These are phyloP conservation scores for Mantis religiosa DNA, from an alignment of 2,888 invertebrate genomes.

Conservation along the genomic window DNA sequence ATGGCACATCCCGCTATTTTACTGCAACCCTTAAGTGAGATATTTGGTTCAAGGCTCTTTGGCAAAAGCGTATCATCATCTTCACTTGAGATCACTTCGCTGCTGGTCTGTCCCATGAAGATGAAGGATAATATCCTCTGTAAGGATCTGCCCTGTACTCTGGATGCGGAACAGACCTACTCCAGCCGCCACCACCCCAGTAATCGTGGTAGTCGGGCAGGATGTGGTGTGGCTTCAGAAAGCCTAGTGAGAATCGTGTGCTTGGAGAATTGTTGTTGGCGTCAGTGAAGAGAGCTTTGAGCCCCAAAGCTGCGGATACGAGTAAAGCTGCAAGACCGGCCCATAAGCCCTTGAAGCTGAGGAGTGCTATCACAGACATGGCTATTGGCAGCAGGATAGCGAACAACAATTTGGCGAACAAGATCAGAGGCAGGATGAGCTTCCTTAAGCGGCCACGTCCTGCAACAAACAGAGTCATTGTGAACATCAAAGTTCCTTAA, in stretches of 20 bases:
- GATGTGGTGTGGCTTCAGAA: conserved; percentile 41
- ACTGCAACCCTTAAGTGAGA: background rate
- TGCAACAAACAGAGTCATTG: conserved; percentile 32
- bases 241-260: conserved; percentile 40
- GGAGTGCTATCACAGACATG: conserved; percentile 56
- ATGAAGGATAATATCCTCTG: conserved; percentile 3
- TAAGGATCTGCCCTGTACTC: background rate
- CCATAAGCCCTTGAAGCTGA: conserved; percentile 62
- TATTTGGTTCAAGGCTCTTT: background rate
- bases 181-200: conserved; percentile 30
- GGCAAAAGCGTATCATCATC: background rate
- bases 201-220: conserved; percentile 43
- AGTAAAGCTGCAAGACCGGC: conserved; percentile 58
- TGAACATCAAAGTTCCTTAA: too few species aligned
- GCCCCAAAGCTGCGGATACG: conserved; percentile 46
- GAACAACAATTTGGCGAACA: conserved; percentile 59
- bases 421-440: conserved; percentile 57
- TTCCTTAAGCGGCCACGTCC: conserved; percentile 35
- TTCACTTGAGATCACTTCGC: background rate
- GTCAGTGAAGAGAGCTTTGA: conserved; percentile 30
- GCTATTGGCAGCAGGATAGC: conserved; percentile 57
- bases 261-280: conserved; percentile 33
- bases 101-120: background rate
- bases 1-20: background rate
- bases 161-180: conserved; percentile 30